These are phyloP conservation scores for Oxygymnocypris stewartii DNA, from an alignment of 2,113 vertebrate genomes.

Conservation along the genomic window DNA sequence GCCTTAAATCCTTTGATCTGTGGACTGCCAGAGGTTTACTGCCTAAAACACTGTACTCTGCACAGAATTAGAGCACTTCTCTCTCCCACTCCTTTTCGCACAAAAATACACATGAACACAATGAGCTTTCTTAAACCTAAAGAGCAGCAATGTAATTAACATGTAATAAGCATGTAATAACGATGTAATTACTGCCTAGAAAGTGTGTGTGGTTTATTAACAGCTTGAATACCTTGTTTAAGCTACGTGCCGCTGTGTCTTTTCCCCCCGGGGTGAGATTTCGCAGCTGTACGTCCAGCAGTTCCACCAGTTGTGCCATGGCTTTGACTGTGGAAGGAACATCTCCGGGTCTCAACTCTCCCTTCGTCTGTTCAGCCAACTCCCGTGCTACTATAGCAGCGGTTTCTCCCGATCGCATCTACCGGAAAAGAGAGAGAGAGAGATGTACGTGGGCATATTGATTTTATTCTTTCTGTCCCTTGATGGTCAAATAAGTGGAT, in stretches of 20 bases:
- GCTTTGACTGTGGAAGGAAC: constrained; percentile 91
- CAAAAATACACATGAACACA: not conserved
- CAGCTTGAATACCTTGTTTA: constrained; percentile 85
- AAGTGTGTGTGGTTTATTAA: not conserved
- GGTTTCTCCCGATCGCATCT: constrained; percentile 95
- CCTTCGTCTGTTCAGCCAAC: constrained; percentile 92
- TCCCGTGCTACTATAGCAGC: constrained; percentile 94
- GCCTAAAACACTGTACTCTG: constrained; percentile 62
- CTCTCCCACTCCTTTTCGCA: not conserved
- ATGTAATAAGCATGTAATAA: constrained; percentile 5
- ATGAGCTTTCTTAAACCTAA: not conserved
- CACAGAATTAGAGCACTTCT: constrained; percentile 59
- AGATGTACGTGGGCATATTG: constrained; percentile 42
- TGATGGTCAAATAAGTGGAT: constrained; percentile 52
- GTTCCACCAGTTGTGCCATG: constrained; percentile 95
- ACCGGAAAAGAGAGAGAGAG: constrained; percentile 10
- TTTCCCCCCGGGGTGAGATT: constrained; percentile 96
- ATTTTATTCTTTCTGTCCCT: constrained; percentile 49
- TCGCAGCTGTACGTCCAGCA: constrained; percentile 91
- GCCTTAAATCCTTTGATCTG: constrained; percentile 49
- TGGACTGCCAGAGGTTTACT: constrained; percentile 41
- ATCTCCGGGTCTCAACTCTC: constrained; percentile 88
- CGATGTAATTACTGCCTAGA: not conserved
- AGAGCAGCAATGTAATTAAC: not conserved
- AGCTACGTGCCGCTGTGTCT: constrained; percentile 93